Percentiles rank a stretch among this genome's conserved stretches.
phyloP scores from a whole-genome alignment of 2,888 invertebrate species.

The Cecidostiba fungosa region DNA sequence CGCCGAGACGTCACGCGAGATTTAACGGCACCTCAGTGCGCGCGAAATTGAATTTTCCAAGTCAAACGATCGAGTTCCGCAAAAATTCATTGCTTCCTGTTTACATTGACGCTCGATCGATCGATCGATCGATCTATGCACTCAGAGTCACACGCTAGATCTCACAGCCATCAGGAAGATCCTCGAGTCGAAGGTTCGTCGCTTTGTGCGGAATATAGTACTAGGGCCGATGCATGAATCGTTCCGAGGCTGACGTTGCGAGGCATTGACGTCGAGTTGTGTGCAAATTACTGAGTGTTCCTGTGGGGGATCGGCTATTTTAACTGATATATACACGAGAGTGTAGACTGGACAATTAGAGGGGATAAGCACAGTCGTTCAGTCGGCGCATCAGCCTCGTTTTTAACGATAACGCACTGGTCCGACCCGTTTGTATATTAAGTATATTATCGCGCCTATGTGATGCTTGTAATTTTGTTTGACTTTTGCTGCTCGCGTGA shows the following conservation, averaged over 20 bases:
- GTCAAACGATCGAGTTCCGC: neutral
- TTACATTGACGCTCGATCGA: constrained; percentile 35
- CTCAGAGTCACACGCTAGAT: too few species aligned
- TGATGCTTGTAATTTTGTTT: too few species aligned
- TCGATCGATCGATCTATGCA: constrained; percentile 29
- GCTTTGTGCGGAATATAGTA: neutral
- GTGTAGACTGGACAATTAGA: constrained; percentile 1
- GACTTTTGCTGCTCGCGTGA: too few species aligned
- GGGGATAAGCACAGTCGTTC: constrained; percentile 25
- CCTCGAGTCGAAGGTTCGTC: constrained; percentile 52
- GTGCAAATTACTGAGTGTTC: neutral
- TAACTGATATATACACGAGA: constrained; percentile 13
- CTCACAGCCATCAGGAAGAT: constrained; percentile 51
- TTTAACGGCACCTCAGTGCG: neutral
- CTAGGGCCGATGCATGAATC: neutral
- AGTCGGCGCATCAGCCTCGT: neutral
- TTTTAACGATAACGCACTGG: neutral
- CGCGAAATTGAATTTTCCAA: too few species aligned
- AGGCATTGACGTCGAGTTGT: neutral
- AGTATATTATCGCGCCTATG: too few species aligned
- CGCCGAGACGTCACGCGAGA: neutral
- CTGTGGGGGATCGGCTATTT: constrained; percentile 24
- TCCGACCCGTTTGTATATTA: too few species aligned
- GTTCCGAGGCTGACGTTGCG: constrained; percentile 21
- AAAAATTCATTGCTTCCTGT: constrained; percentile 22